These are phyloP conservation scores for Thryonomys swinderianus DNA, from an alignment of 2,113 vertebrate species.

Conservation along the genomic window DNA sequence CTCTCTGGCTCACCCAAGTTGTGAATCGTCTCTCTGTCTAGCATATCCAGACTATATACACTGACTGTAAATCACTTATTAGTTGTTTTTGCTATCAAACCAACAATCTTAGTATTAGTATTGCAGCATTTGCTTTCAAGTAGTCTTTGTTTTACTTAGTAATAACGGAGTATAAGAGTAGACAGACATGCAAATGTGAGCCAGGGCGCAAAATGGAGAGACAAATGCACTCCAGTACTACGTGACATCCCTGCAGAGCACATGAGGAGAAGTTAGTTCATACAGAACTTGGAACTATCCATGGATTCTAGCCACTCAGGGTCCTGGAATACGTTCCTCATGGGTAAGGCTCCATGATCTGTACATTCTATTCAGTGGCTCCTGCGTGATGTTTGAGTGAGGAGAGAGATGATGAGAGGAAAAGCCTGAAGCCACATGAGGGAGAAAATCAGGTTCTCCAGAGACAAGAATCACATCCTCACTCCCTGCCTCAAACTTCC, in stretches of 20 bases:
- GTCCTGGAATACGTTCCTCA: background rate
- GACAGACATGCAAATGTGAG: background rate
- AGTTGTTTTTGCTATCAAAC: background rate
- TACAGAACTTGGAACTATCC: too few relatives aligned
- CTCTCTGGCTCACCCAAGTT: too few relatives aligned
- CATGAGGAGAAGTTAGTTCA: background rate
- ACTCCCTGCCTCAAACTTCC: background rate
- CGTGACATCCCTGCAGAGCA: background rate
- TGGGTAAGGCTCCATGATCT: background rate
- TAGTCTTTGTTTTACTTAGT: background rate
- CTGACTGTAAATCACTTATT: background rate
- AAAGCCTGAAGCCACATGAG: background rate
- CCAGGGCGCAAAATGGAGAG: background rate
- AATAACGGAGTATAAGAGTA: background rate
- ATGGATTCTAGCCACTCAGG: background rate
- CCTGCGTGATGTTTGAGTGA: background rate
- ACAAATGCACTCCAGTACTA: background rate
- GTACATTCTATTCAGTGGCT: background rate
- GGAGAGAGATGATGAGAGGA: background rate
- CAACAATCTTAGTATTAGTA: background rate
- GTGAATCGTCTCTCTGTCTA: background rate
- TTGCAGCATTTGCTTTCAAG: background rate
- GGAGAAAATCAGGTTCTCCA: background rate
- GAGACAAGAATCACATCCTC: background rate
- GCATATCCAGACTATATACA: background rate